These are phyloP conservation scores for Chrysochloris asiatica DNA, from an alignment of 2,113 vertebrate genomes.

Conservation along the genomic window DNA sequence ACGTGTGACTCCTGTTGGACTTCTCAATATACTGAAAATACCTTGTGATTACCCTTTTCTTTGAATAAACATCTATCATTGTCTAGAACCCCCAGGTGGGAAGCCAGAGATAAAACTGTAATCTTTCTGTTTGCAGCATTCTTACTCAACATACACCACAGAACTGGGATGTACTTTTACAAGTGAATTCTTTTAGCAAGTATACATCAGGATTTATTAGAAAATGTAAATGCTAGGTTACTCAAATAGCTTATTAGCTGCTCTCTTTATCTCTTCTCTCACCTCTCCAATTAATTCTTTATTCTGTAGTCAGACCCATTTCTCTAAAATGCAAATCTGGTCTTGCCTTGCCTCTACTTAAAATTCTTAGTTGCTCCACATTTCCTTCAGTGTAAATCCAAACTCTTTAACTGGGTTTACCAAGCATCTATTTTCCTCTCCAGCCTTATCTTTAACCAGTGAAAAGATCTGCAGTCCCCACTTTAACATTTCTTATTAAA, in stretches of 20 bases:
- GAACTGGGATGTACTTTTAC: not conserved
- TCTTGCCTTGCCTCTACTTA: not conserved
- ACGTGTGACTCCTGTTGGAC: not conserved
- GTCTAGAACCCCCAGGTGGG: not conserved
- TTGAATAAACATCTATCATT: not conserved
- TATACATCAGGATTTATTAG: not conserved
- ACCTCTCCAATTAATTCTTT: not conserved
- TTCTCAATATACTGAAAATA: not conserved
- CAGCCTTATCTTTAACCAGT: not conserved
- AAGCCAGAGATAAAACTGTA: not conserved
- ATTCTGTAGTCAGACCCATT: not conserved
- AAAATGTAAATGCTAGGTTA: not conserved
- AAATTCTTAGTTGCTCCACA: not conserved
- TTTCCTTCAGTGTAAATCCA: constrained; percentile 27
- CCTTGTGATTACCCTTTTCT: not conserved
- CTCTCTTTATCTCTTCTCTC: not conserved
- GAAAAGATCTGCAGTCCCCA: not conserved
- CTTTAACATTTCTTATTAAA: not conserved
- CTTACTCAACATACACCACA: not conserved
- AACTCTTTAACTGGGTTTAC: not conserved
- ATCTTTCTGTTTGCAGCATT: not conserved
- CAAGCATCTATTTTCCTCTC: not conserved
- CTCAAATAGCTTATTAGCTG: not conserved
- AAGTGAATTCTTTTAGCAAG: constrained; percentile 36
- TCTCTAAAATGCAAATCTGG: not conserved